Evolutionary conservation across 2,888 invertebrate genomes (phyloP), one percentile per base, ranked within the genome.

Genomic region (Standfussiana lucernea): DNA sequence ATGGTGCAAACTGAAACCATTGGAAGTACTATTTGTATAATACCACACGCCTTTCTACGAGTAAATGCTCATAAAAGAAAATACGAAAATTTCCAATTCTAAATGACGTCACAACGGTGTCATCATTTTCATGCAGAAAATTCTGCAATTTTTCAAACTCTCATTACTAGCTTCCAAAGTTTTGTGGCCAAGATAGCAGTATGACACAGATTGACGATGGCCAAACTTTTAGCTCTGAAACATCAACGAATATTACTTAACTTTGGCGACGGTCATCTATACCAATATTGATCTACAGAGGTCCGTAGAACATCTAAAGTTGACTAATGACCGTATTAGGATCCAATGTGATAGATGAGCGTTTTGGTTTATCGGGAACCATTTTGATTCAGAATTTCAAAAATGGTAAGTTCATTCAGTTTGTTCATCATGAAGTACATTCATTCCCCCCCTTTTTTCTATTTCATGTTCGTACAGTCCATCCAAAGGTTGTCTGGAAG

Each of bases 101-200:
- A 61, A 77, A 68, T 15, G 0, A 61, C 1, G 5, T 69, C 56
- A 47, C 35, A 42, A 13, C 64, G 10, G 4, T 61, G 61, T 2
- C 21, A 32, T 35, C 13, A 47, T 66, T 61, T 69, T 61, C 40
- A 1, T 21, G 15, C n/a, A 35, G 35, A 68, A 75, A 71, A 28
- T 35, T 69, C 68, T 81, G 71, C 78, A 85, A 53, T 72, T 69
- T 83, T 86, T 50, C 83, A 83, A 75, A 80, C 83, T 85, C 45
- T 66, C 64, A 72, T 72, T 72, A 78, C 79, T 45, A 42, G 47
- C 32, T 18, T 13, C 37, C n/a, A 42, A 86, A 86, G 72, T 84
- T 77, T 75, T n/a, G 65, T 69, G 71, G 65, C 62, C 59, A 37
- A 59, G 61, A 66, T 75, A 86, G 62, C 66, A 75, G 65, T 21